phyloP scores from a whole-genome alignment of 2,113 vertebrate genomes.

The Eolophus roseicapilla region DNA sequence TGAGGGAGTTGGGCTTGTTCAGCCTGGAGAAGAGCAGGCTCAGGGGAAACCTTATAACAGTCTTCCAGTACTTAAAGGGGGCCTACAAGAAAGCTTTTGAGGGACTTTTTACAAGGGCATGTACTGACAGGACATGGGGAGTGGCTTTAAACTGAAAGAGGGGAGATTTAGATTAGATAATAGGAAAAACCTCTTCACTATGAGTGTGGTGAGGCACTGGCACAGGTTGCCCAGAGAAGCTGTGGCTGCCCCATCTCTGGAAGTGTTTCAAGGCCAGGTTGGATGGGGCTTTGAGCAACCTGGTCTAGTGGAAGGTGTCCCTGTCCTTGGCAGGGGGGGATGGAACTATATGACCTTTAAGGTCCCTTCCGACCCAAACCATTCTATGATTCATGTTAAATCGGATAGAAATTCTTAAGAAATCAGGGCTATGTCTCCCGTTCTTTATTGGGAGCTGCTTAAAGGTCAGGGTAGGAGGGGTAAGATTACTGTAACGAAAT shows the following conservation, averaged over 20 bases:
- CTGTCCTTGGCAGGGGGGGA: background rate
- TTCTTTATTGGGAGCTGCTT: background rate
- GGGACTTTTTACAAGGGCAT: background rate
- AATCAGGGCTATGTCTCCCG: background rate
- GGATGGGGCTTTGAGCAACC: background rate
- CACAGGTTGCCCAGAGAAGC: background rate
- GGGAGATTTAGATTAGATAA: background rate
- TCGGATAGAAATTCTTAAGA: background rate
- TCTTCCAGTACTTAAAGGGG: background rate
- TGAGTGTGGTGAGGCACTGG: background rate
- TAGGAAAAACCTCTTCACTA: background rate
- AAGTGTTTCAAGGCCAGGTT: background rate
- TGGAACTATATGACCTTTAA: background rate
- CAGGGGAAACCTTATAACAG: background rate
- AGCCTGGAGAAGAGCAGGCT: background rate
- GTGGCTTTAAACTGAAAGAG: background rate
- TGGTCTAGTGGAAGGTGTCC: background rate
- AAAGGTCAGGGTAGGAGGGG: background rate
- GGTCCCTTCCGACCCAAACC: background rate
- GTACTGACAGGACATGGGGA: background rate
- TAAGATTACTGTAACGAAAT: background rate
- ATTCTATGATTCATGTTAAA: background rate
- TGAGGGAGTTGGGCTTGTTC: background rate
- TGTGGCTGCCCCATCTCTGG: background rate
- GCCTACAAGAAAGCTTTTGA: background rate